A percentile compares a stretch with the other conserved stretches of the same genome.
phyloP scores from a whole-genome alignment of 2,113 vertebrate species.

The Notechis scutatus region DNA sequence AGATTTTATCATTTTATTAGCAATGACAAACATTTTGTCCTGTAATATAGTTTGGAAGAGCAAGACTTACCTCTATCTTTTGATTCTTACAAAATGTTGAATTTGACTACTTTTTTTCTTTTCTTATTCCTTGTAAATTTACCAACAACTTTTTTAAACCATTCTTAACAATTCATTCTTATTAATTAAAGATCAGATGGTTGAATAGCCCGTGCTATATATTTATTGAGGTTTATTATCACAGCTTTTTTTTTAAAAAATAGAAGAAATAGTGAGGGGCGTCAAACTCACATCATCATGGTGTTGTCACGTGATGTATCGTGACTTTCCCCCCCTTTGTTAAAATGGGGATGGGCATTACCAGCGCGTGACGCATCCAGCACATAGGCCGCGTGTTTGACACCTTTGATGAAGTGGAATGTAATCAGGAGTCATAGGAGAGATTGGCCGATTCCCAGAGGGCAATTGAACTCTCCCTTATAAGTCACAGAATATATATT shows the following conservation, averaged over 20 bases:
- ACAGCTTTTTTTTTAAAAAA: neutral
- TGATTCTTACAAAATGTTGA: neutral
- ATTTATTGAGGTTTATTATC: neutral
- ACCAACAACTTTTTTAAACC: neutral
- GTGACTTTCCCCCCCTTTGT: no score
- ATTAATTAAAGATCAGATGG: neutral
- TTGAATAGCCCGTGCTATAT: neutral
- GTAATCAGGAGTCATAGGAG: neutral
- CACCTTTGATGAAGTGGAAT: neutral
- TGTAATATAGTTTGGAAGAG: neutral
- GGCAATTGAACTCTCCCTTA: neutral
- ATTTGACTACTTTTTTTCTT: neutral
- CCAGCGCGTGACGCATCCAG: no score
- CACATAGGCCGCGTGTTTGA: no score
- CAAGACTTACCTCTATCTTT: neutral
- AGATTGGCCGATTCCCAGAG: neutral
- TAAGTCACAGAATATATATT: neutral
- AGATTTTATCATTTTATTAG: neutral
- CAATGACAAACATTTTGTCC: neutral
- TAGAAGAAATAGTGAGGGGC: neutral
- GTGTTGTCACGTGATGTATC: no score
- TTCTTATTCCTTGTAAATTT: neutral
- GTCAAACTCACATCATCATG: no score
- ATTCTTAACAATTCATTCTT: neutral
- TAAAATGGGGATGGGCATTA: no score